Base-by-base conservation (phyloP, 2,888 invertebrate species). In the Agriotes lineatus region DNA sequence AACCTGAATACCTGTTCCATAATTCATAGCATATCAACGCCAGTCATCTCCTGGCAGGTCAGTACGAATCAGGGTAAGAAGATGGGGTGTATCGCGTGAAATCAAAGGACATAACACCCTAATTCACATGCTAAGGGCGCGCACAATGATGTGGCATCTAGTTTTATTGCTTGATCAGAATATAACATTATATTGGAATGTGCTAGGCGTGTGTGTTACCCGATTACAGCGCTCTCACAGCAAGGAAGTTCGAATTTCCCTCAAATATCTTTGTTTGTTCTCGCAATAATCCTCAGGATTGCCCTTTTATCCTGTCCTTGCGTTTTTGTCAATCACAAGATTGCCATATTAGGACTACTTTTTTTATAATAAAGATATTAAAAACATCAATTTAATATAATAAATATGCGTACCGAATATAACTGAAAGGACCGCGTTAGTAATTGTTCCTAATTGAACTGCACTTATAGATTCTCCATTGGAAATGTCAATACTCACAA, bases 111-210 rank as follows among this genome's bases (percentile, higher is more conserved):
- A 77, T 80, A 81, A 81, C 79, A 77, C 77, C 80, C 80, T 81
- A 80, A 82, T 82, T 83, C 81, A 76, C 77, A 83, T 83, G 80
- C 83, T 79, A 81, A 80, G 78, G 77, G 79, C 80, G 79, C 77
- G 72, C 77, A 72, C 80, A 79, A 82, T 83, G 82, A 82, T 82
- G 82, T 82, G 81, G 79, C 82, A 82, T 82, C 79, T 80, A 78
- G 78, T 84, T 83, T 83, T 83, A 84, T 83, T 82, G 81, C 83
- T 82, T 83, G 83, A 83, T 83, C 83, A 80, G 82, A 82, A 83
- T 81, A 82, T 82, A 81, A 81, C 82, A 81, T 78, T 77, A 78
- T 77, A 76, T 76, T 72, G 76, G 78, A 78, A 79, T 79, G 79
- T 78, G 73, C 71, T 69, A 73, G 77, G 78, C 74, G 74, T 72